These are phyloP conservation scores for Drosophila gunungcola DNA, from an alignment of 1,140 invertebrate genomes.

Conservation along the genomic window DNA sequence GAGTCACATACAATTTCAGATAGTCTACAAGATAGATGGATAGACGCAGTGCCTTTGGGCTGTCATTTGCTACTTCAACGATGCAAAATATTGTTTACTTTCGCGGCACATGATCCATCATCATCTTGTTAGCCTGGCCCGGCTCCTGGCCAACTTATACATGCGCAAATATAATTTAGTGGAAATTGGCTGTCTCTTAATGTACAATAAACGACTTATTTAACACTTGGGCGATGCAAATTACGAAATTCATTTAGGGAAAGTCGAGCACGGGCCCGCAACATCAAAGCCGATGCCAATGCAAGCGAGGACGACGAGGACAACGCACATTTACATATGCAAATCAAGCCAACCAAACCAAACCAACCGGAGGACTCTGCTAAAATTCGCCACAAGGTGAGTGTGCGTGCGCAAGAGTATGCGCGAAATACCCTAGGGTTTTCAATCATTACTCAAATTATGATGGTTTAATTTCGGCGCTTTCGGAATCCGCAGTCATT, in stretches of 20 bases:
- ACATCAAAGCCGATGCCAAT: conserved; percentile 30
- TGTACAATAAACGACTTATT: conserved; percentile 81
- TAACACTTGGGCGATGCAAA: conserved; percentile 77
- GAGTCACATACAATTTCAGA: too few relatives aligned
- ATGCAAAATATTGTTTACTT: conserved; percentile 32
- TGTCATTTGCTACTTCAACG: conserved; percentile 5
- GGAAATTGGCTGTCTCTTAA: conserved; percentile 78
- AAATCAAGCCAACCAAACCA: conserved; percentile 22
- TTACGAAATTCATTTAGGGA: conserved; percentile 73
- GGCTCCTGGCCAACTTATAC: conserved; percentile 40
- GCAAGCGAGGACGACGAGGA: conserved; percentile 25
- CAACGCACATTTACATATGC: conserved; percentile 60
- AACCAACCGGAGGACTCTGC: not conserved
- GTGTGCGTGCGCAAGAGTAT: conserved; percentile 21
- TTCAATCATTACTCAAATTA: conserved; percentile 82
- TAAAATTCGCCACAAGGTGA: conserved; percentile 22
- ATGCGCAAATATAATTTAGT: conserved; percentile 65
- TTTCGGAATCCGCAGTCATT: conserved; percentile 69
- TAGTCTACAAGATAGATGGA: not conserved
- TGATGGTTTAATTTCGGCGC: conserved; percentile 77
- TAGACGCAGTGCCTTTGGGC: conserved; percentile 2
- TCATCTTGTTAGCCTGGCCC: conserved; percentile 54
- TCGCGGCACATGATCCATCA: conserved; percentile 57
- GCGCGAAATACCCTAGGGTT: conserved; percentile 72
- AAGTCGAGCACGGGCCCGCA: conserved; percentile 25